Evolutionary conservation across 2,113 vertebrate genomes (phyloP).

Genomic region (Urocitellus parryii): DNA sequence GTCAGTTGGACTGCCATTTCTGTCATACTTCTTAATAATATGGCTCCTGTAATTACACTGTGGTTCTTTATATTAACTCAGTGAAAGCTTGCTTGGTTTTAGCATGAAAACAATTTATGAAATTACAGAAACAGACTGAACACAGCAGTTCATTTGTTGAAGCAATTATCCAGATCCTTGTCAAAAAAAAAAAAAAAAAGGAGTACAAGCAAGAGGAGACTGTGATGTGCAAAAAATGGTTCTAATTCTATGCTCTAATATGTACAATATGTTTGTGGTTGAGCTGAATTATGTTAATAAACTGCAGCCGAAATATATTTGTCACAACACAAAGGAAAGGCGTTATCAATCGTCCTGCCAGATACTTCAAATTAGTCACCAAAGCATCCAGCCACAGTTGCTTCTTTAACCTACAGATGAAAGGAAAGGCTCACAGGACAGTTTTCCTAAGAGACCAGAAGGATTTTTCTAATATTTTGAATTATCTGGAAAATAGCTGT

Average conservation of each 20-base stretch:
- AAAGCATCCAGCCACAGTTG: slow-evolving; percentile 91
- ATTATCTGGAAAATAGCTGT: slow-evolving; percentile 86
- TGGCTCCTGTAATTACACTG: slow-evolving; percentile 90
- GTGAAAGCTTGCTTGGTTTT: slow-evolving; percentile 89
- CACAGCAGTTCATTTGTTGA: slow-evolving; percentile 90
- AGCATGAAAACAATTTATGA: slow-evolving; percentile 90
- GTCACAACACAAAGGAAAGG: slow-evolving; percentile 90
- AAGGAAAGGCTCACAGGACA: slow-evolving; percentile 82
- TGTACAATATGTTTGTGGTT: slow-evolving; percentile 90
- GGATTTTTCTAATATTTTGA: slow-evolving; percentile 81
- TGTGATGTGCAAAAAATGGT: slow-evolving; percentile 89
- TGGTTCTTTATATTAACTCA: slow-evolving; percentile 92
- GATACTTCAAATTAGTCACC: slow-evolving; percentile 92
- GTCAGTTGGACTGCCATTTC: slow-evolving; percentile 90
- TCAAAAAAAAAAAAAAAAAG: slow-evolving; percentile 82
- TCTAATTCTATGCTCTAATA: slow-evolving; percentile 90
- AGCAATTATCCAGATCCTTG: slow-evolving; percentile 91
- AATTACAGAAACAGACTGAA: slow-evolving; percentile 91
- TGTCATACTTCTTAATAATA: slow-evolving; percentile 94
- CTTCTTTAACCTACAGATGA: slow-evolving; percentile 88
- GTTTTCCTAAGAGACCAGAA: slow-evolving; percentile 82
- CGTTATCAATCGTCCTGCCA: slow-evolving; percentile 89
- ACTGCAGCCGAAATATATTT: slow-evolving; percentile 89
- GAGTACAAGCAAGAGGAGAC: slow-evolving; percentile 78
- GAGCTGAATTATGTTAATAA: slow-evolving; percentile 89